phyloP scores from a whole-genome alignment of 2,113 vertebrate species.

The Pagrus major region DNA sequence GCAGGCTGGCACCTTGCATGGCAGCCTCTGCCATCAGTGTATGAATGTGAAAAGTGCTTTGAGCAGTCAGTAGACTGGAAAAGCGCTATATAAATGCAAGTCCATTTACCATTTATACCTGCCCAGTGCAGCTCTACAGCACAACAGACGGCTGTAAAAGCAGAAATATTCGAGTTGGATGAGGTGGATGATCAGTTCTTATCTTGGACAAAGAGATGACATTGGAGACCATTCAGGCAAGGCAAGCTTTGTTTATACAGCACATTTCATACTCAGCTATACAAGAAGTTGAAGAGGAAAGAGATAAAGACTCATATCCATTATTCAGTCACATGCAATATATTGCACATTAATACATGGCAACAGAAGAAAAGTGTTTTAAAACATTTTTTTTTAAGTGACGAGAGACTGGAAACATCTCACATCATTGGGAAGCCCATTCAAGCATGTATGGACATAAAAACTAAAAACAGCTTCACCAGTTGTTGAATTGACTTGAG shows the following conservation, averaged over 20 bases:
- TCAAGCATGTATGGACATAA: not conserved
- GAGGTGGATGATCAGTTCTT: not conserved
- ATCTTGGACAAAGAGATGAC: not conserved
- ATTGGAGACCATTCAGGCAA: not conserved
- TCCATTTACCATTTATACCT: no score
- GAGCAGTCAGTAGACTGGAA: no score
- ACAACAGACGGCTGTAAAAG: not conserved
- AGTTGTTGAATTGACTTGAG: not conserved
- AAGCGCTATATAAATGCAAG: no score
- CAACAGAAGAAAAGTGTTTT: not conserved
- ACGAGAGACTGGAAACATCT: not conserved
- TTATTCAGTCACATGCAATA: not conserved
- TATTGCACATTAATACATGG: not conserved
- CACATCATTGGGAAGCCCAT: not conserved
- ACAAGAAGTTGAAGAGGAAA: not conserved
- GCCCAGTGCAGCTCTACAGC: not conserved
- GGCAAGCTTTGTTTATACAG: not conserved
- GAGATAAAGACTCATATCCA: not conserved
- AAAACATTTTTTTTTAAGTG: not conserved
- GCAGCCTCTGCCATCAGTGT: no score
- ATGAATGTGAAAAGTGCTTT: no score
- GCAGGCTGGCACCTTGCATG: no score
- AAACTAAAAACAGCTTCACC: not conserved
- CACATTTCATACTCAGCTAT: not conserved
- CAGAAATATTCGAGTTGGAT: not conserved